phyloP scores from a whole-genome alignment of 2,113 vertebrate genomes.

The Stomatorhinus ivindoensis region DNA sequence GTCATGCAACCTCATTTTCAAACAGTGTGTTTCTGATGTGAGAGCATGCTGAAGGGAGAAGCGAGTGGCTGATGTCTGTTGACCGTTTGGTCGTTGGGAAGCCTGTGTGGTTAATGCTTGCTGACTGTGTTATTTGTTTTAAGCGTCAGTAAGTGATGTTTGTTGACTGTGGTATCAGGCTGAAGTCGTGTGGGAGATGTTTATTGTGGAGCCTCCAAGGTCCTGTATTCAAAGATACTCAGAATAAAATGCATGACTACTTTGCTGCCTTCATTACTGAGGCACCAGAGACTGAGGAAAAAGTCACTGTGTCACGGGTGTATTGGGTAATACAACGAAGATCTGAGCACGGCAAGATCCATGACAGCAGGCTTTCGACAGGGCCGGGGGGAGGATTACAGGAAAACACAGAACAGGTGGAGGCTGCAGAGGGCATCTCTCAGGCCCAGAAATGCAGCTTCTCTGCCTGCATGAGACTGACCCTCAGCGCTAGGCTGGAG shows the following conservation, averaged over 20 bases:
- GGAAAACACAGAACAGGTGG: background rate
- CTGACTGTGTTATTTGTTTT: background rate
- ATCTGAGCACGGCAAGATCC: background rate
- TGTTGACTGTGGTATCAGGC: background rate
- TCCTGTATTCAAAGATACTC: background rate
- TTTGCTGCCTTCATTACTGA: background rate
- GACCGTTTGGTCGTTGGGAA: background rate
- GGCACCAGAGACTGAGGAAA: background rate
- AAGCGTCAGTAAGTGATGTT: background rate
- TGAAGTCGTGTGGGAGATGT: background rate
- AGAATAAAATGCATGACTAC: background rate
- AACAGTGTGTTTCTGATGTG: background rate
- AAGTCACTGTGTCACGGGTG: background rate
- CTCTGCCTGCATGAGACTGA: constrained; percentile 63
- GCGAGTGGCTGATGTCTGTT: background rate
- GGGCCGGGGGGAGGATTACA: background rate
- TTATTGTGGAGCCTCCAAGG: background rate
- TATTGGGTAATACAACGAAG: background rate
- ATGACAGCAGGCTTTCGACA: background rate
- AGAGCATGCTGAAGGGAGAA: background rate
- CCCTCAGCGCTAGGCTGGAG: constrained; percentile 57
- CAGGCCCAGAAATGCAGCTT: constrained; percentile 52
- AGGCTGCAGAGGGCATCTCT: constrained; percentile 47
- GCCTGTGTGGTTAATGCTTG: background rate
- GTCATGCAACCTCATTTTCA: background rate